Base-by-base conservation (phyloP, 2,113 vertebrate genomes). In the Lycaon pictus region DNA sequence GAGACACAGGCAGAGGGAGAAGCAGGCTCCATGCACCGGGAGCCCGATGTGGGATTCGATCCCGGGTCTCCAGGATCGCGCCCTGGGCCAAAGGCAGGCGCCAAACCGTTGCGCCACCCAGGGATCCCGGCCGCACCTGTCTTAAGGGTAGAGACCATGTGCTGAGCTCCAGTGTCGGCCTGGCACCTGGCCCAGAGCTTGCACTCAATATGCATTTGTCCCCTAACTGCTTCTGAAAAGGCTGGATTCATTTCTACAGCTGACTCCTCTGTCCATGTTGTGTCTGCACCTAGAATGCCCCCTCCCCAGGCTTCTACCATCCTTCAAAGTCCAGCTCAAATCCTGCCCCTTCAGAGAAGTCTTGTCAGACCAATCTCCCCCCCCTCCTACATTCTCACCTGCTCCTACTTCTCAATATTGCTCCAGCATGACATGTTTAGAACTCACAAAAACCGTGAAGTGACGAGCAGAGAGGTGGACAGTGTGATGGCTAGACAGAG, bases 371-470 rank as follows among this genome's bases (percentile, higher is more conserved):
- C 2, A 43, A 43, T 43, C 43, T 43, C 8, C 62, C 7, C 22
- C 22, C 7, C 16, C 43, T 7, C 6, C 5, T 43, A 43, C 16
- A 13, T 16, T 37, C 17, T 37, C 17, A 17, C 29, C 74, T 37
- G 23, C 32, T 27, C 29, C 76, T 10, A 25, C 32, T 17, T 67
- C 74, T 88, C 48, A n/a, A 17, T 43, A 51, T 86, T 51, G 37
- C 56, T 8, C 1, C 1, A 25, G 58, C 9, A 20, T 0, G 0
- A 53, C 15, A n/a, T 0, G 0, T 63, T 56, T 71, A 43, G 65
- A 94, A 43, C 81, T 29, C 20, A 81, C 58, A 32, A n/a, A 77
- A 85, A 37, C 8, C 5, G 4, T 81, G 20, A 53, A 86, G 58
- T 6, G 25, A 19, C 2, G 2, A 71, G 93, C n/a, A 35, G 51